phyloP scores from a whole-genome alignment of 1,140 invertebrate species.

The Subanguina moxae region DNA sequence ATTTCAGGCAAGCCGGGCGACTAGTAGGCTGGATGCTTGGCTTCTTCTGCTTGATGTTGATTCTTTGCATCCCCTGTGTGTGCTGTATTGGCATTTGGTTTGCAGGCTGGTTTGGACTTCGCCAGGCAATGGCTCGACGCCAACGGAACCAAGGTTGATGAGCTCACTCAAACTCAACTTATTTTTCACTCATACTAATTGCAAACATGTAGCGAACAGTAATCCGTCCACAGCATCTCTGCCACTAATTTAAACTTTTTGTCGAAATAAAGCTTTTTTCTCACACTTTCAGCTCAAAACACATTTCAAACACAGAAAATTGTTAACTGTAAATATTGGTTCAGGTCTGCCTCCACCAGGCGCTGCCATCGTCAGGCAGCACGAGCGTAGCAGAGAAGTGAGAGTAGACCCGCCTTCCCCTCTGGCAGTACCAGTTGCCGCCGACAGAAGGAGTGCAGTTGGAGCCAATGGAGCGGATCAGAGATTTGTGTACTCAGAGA shows the following conservation, averaged over 20 bases:
- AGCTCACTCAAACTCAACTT: background rate
- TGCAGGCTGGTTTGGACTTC: slow-evolving; percentile 41
- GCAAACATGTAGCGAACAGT: background rate
- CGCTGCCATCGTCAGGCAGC: background rate
- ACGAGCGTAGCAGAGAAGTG: background rate
- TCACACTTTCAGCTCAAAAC: background rate
- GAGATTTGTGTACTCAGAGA: background rate
- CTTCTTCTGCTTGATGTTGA: slow-evolving; percentile 37
- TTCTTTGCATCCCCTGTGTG: slow-evolving; percentile 43
- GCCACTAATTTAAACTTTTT: background rate
- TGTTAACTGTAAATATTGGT: background rate
- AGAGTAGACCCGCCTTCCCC: background rate
- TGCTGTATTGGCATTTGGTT: slow-evolving; percentile 50
- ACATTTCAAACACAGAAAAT: background rate
- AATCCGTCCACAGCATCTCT: background rate
- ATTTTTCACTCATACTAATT: background rate
- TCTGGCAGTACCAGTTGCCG: background rate
- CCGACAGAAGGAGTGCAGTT: too few species aligned
- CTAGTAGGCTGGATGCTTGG: slow-evolving; percentile 41
- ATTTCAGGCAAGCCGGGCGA: slow-evolving; percentile 44
- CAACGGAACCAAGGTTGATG: background rate
- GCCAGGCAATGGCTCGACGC: slow-evolving; percentile 37
- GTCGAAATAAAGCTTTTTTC: background rate
- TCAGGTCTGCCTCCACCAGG: background rate
- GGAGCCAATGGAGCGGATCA: background rate